Base-by-base conservation (phyloP, 2,888 invertebrate genomes). In the Ametastegia equiseti region DNA sequence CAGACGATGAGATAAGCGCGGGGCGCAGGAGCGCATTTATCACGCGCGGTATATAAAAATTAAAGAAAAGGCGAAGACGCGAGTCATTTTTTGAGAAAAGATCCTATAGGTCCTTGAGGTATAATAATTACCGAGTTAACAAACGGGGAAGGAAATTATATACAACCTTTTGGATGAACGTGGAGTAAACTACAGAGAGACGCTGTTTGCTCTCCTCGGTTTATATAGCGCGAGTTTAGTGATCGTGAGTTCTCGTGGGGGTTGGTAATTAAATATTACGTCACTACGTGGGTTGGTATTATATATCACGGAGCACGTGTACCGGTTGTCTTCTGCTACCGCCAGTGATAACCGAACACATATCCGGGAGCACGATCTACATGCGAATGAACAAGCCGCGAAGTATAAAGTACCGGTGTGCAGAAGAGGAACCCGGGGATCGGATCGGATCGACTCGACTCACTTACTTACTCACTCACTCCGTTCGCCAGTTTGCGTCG, bases 311-410 rank as follows among this genome's bases (percentile, higher is more conserved):
- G 27, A 71, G 54, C 75, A 75, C 75, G 75, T 75, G 75, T 75
- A 75, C 75, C 54, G 75, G 75, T 54, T 75, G 75, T 75, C 54
- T 57, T 78, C 78, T 30, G 78, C 78, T 78, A 78, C 78, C 60
- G 45, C 33, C 78, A 33, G 63, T 63, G 78, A 63, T 78, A 78
- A 78, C 78, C 60, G 78, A 33, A 63, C 63, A 54, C 60, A 78
- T n/a, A n/a, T 63, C 63, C 78, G 78, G 50, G 75, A 75, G 50
- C 75, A 54, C 78, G 78, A 78, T 78, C 60, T 78, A 78, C 57
- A 78, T 78, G 63, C 78, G 78, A 78, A 60, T 78, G 78, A 60
- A 75, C 54, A 54, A 75, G 75, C 75, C 23, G 5, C 42, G 45
- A 30, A 47, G 63, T 1, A 63, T 5, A 9, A 50, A 23, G 78